A percentile compares a stretch with the other conserved stretches of the same genome.
Conservation (phyloP, 2,113 vertebrate genomes). For the Cisticola juncidis region DNA sequence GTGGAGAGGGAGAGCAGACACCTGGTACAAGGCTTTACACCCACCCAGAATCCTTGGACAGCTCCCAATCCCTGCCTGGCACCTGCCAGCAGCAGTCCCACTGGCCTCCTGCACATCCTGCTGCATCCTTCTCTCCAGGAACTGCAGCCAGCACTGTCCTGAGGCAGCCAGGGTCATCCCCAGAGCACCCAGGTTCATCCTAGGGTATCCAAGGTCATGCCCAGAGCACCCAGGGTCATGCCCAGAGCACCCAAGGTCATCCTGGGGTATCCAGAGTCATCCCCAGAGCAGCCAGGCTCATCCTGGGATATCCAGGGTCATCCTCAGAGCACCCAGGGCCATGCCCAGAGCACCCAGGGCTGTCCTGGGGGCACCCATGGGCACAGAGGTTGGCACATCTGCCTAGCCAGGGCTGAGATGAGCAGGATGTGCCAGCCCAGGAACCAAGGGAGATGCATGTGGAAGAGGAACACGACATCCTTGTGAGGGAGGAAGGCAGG, state of each 20-base stretch:
- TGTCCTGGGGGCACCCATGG: neutral
- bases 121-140: neutral
- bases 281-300: neutral
- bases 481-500: neutral
- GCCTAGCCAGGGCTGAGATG: neutral
- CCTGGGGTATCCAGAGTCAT: neutral
- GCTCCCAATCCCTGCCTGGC: neutral
- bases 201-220: neutral
- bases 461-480: neutral
- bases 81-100: neutral
- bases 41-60: neutral
- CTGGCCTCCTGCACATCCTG: neutral
- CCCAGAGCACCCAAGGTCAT: neutral
- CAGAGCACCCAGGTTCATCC: neutral
- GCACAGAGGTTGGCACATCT: neutral
- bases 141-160: neutral
- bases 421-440: neutral
- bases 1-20: conserved; percentile 44
- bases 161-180: neutral
- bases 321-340: neutral
- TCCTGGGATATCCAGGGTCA: neutral
- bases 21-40: neutral
- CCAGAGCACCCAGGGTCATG: neutral
- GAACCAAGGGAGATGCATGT: neutral
- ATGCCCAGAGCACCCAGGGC: neutral